These are phyloP conservation scores for Eurytemora carolleeae DNA, from an alignment of 1,140 invertebrate species.

Conservation along the genomic window DNA sequence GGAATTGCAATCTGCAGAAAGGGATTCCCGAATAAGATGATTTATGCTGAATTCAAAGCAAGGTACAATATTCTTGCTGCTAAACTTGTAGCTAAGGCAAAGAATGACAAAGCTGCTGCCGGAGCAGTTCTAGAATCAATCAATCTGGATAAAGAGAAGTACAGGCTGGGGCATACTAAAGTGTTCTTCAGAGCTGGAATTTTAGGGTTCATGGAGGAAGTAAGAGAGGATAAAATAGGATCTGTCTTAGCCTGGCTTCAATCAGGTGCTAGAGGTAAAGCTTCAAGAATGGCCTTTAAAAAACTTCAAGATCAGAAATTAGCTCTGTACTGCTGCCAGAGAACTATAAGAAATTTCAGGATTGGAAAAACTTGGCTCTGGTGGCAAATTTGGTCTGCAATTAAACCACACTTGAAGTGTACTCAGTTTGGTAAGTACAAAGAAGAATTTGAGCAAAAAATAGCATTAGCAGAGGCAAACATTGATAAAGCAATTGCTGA, in stretches of 20 bases:
- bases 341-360: conserved; percentile 4
- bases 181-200: conserved; percentile 98
- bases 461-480: conserved; percentile 6
- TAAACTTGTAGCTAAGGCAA: conserved; percentile 27
- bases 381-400: conserved; percentile 9
- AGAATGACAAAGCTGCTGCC: conserved; percentile 32
- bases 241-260: conserved; percentile 7
- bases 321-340: conserved; percentile 10
- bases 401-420: conserved; percentile 11
- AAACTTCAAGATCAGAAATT: no score
- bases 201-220: conserved; percentile 95
- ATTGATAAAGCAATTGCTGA: conserved; percentile 11
- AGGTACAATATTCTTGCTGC: conserved; percentile 37
- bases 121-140: conserved; percentile 33
- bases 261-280: conserved; percentile 7
- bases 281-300: conserved; percentile 8
- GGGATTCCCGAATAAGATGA: conserved; percentile 35
- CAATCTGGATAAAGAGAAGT: conserved; percentile 33
- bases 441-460: conserved; percentile 8
- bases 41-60: conserved; percentile 18
- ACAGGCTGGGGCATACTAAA: conserved; percentile 39
- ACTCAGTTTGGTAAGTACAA: conserved; percentile 11
- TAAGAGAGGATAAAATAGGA: conserved; percentile 33
- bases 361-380: conserved; percentile 10
- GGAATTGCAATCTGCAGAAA: conserved; percentile 41